Conservation (phyloP, 1,140 invertebrate species). For the Druon quercuslanigerum region DNA sequence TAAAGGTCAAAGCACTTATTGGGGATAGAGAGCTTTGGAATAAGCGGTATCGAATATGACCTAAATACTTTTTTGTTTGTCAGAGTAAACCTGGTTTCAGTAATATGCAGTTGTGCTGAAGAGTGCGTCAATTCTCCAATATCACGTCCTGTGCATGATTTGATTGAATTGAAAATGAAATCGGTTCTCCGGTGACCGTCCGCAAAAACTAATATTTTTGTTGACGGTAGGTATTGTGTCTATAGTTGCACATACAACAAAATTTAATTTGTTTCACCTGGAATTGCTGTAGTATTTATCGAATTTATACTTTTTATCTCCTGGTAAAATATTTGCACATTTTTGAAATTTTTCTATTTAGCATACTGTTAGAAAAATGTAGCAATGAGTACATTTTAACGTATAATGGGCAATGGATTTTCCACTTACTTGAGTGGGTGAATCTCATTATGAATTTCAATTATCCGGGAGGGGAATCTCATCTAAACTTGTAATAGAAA, state of each 20-base stretch:
- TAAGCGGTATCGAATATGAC: constrained; percentile 13
- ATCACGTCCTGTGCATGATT: constrained; percentile 4
- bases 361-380: too few species aligned
- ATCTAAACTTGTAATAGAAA: too few species aligned
- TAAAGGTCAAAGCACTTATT: constrained; percentile 2
- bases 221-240: background rate
- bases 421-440: too few species aligned
- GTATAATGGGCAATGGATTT: too few species aligned
- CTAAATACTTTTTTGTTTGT: constrained; percentile 4
- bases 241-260: too few species aligned
- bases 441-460: background rate
- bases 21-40: background rate
- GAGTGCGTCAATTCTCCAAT: constrained; percentile 6
- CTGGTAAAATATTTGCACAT: too few species aligned
- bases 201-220: background rate
- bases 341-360: too few species aligned
- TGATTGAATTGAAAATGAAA: constrained; percentile 10
- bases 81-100: constrained; percentile 4
- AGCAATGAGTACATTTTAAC: too few species aligned
- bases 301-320: too few species aligned
- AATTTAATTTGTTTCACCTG: too few species aligned
- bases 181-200: background rate
- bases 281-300: too few species aligned
- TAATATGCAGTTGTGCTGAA: constrained; percentile 15
- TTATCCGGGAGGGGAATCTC: background rate